Percentiles rank a stretch among this genome's conserved stretches.
These are phyloP conservation scores for Amphipyra berbera DNA, from an alignment of 2,888 invertebrate species.

Conservation along the genomic window DNA sequence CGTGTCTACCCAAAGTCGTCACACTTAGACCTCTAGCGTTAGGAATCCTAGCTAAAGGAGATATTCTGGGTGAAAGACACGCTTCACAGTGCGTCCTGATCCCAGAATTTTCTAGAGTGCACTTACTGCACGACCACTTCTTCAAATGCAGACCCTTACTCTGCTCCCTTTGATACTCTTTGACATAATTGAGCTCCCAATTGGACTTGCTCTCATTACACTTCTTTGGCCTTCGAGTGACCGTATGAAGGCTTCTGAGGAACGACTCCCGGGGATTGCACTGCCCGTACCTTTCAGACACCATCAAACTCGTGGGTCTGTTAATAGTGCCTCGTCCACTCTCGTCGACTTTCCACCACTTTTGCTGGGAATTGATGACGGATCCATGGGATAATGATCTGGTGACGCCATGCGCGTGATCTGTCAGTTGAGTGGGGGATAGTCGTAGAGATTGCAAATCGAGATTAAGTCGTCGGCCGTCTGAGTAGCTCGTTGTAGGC, in stretches of 20 bases:
- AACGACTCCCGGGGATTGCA: slow-evolving; percentile 82
- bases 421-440: slow-evolving; percentile 81
- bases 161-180: slow-evolving; percentile 85
- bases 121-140: slow-evolving; percentile 93
- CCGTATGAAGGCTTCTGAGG: slow-evolving; percentile 83
- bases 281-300: slow-evolving; percentile 87
- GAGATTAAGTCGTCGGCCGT: slow-evolving; percentile 78
- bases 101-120: slow-evolving; percentile 93
- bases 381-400: slow-evolving; percentile 92
- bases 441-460: slow-evolving; percentile 81
- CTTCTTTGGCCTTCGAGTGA: slow-evolving; percentile 85
- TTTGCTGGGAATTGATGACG: slow-evolving; percentile 87
- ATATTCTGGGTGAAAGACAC: slow-evolving; percentile 92
- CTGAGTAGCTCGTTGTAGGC: slow-evolving; percentile 79
- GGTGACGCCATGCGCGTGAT: slow-evolving; percentile 87
- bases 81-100: slow-evolving; percentile 93
- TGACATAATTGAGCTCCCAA: slow-evolving; percentile 86
- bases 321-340: slow-evolving; percentile 80
- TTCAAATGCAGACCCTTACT: slow-evolving; percentile 82
- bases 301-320: slow-evolving; percentile 90
- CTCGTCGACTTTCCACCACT: slow-evolving; percentile 88
- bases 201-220: slow-evolving; percentile 84
- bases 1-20: slow-evolving; percentile 84
- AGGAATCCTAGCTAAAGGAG: slow-evolving; percentile 77
- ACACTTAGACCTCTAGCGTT: slow-evolving; percentile 84